These are phyloP conservation scores for Jacana jacana DNA, from an alignment of 2,113 vertebrate genomes.

Conservation along the genomic window DNA sequence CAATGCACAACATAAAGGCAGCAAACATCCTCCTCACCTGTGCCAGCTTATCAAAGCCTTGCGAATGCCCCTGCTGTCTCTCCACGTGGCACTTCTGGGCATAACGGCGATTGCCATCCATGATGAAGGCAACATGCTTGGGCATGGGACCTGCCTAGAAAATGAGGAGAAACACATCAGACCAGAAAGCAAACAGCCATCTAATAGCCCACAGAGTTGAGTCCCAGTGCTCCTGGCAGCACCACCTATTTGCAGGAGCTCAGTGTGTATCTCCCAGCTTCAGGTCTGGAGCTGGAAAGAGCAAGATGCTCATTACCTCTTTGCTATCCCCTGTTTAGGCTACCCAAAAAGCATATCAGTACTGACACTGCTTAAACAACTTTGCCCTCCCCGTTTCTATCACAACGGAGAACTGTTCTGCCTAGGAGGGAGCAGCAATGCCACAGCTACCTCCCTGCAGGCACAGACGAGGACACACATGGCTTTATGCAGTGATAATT, in stretches of 20 bases:
- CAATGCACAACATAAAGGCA: background rate
- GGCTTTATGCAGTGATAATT: background rate
- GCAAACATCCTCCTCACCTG: slow-evolving; percentile 78
- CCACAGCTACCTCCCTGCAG: background rate
- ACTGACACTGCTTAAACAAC: accelerated
- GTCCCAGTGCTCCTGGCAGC: background rate
- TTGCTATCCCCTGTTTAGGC: background rate
- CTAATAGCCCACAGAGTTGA: background rate
- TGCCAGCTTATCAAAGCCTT: slow-evolving; percentile 95
- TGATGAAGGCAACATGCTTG: slow-evolving; percentile 96
- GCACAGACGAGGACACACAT: accelerated
- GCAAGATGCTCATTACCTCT: background rate
- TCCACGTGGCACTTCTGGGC: slow-evolving; percentile 90
- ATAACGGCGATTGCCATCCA: slow-evolving; percentile 97
- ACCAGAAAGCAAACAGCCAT: accelerated
- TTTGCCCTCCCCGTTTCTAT: background rate
- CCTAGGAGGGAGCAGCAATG: background rate
- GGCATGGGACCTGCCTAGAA: slow-evolving; percentile 93
- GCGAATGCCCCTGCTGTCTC: slow-evolving; percentile 89
- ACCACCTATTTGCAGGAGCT: accelerated
- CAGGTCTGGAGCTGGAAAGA: background rate
- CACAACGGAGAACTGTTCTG: accelerated
- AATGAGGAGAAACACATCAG: background rate
- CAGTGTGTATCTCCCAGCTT: accelerated
- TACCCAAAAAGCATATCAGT: background rate